Evolutionary conservation across 2,113 vertebrate species (phyloP), one percentile per base, ranked within the genome.

Genomic region (Oncorhynchus kisutch): DNA sequence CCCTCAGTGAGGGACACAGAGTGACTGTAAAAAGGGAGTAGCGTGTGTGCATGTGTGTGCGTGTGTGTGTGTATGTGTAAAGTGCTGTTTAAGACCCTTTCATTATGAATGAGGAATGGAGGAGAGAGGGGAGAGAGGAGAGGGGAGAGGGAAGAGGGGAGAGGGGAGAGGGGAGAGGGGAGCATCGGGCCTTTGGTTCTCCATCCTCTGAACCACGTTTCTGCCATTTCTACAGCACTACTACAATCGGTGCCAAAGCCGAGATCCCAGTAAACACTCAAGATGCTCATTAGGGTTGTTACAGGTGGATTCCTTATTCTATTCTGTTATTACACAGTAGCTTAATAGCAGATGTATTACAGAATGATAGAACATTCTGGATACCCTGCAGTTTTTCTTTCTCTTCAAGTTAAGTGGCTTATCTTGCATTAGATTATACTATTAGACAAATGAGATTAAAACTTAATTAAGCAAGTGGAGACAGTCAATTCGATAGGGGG

Each of bases 51-150:
- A 9, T 11, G 39, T 45, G 48, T 71, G 45, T 74, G 67, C 4
- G 27, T 16, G 67, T 25, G 31, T 49, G 27, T 24, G 24, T 20
- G 59, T 73, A 34, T 71, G 27, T 51, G 76, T 71, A 20, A 60
- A 39, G 45, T 49, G 13, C 31, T 24, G 54, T 78, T 68, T 25
- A 39, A 57, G 60, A 60, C 70, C 73, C 25, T 9, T 86, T 29
- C 24, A 84, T 84, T 85, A 87, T 82, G 65, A 73, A 83, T 76
- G 70, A 84, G 48, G 51, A 45, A 71, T 18, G n/a, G 54, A 57
- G 49, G 7, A 22, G 39, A 45, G 39, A 11, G 39, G 9, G 27
- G 27, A 27, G 27, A 27, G 27, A 2, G 27, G 27, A 27, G 27
- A 27, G 27, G 27, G 2, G 27, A 27, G 27, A 25, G 25, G 25